A percentile compares a stretch with the other conserved stretches of the same genome.
phyloP scores from a whole-genome alignment of 2,113 vertebrate genomes.

The Gallinago undulata region DNA sequence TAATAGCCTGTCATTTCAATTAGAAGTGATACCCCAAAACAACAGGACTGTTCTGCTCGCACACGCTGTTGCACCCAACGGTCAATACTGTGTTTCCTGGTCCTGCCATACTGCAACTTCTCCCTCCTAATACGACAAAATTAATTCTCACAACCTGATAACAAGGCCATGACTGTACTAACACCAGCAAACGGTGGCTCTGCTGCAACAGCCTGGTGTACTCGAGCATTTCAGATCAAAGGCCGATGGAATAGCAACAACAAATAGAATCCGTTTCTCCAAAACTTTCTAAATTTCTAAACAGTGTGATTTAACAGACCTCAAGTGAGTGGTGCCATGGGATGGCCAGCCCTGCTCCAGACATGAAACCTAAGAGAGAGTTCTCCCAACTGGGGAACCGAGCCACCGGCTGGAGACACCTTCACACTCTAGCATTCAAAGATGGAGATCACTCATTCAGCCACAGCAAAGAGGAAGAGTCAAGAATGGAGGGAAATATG shows the following conservation, averaged over 20 bases:
- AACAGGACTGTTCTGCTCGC: constrained; percentile 17
- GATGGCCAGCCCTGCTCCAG: constrained; percentile 40
- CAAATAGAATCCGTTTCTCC: constrained; percentile 68
- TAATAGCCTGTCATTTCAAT: constrained; percentile 26
- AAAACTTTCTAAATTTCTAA: constrained; percentile 49
- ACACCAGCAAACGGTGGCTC: constrained; percentile 38
- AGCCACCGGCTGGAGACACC: constrained; percentile 28
- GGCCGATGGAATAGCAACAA: constrained; percentile 69
- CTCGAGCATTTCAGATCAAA: constrained; percentile 67
- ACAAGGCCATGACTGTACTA: constrained; percentile 38
- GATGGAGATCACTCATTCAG: not conserved
- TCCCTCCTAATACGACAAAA: constrained; percentile 53
- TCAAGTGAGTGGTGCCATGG: constrained; percentile 23
- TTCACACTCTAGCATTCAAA: constrained; percentile 16
- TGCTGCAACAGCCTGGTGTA: constrained; percentile 28
- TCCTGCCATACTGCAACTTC: constrained; percentile 8
- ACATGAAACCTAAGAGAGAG: constrained; percentile 29
- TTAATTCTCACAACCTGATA: constrained; percentile 63
- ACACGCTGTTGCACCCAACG: not conserved
- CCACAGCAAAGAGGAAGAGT: not conserved
- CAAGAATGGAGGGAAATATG: not conserved
- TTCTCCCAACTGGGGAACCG: not conserved
- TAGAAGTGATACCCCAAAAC: constrained; percentile 25
- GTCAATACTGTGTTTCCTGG: not conserved
- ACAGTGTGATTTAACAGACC: constrained; percentile 43